These are phyloP conservation scores for Maccullochella peelii DNA, from an alignment of 2,113 vertebrate species.

Conservation along the genomic window DNA sequence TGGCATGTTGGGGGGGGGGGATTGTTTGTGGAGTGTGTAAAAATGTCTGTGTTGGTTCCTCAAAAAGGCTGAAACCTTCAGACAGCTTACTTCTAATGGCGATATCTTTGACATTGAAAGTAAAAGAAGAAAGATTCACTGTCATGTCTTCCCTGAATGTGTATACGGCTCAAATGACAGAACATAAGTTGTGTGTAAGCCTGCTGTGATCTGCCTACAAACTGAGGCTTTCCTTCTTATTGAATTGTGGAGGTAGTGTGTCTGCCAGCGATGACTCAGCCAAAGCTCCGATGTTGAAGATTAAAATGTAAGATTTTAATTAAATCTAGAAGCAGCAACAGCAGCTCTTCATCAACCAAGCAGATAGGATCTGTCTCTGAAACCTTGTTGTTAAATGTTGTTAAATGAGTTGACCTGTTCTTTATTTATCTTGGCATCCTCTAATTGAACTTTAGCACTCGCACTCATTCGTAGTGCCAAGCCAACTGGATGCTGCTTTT, in stretches of 20 bases:
- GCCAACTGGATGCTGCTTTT: conserved; percentile 4
- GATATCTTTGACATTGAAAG: conserved; percentile 3
- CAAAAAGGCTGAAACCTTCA: conserved; percentile 4
- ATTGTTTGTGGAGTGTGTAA: background rate
- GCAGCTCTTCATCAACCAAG: conserved; percentile 23
- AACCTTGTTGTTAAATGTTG: conserved; percentile 30
- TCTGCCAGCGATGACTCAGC: conserved; percentile 54
- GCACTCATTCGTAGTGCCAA: background rate
- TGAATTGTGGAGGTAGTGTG: conserved; percentile 20
- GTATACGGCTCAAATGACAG: background rate
- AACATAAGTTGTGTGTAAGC: conserved; percentile 38
- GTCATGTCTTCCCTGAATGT: background rate
- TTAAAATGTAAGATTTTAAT: conserved; percentile 56
- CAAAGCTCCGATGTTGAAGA: conserved; percentile 8
- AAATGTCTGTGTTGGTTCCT: background rate
- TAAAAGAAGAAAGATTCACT: background rate
- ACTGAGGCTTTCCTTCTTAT: conserved; percentile 26
- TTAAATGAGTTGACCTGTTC: conserved; percentile 31
- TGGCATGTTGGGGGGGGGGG: background rate
- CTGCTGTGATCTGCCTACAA: conserved; percentile 40
- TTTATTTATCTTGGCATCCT: conserved; percentile 24
- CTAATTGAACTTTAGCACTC: conserved; percentile 8
- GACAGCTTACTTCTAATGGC: conserved; percentile 3
- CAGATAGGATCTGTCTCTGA: conserved; percentile 30
- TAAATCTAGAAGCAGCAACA: conserved; percentile 35